These are phyloP conservation scores for Apostichopus japonicus DNA, from an alignment of 35 echinoderm and acorn worm species.

Conservation along the genomic window DNA sequence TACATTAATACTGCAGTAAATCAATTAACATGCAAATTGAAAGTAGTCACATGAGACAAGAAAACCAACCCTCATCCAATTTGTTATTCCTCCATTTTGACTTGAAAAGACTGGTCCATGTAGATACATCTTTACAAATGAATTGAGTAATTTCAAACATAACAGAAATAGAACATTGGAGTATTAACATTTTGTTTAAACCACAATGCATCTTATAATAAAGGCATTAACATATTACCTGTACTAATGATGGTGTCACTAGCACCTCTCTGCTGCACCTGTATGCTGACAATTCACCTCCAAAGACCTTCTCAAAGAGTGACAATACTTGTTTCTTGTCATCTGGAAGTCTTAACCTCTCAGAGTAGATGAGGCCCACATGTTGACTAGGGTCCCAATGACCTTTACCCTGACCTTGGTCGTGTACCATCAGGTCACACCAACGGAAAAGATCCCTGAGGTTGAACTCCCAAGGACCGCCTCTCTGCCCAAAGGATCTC, in stretches of 20 bases:
- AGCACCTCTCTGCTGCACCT: constrained; percentile 76
- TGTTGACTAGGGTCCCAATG: constrained; percentile 82
- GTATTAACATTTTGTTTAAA: too few relatives aligned
- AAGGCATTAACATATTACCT: constrained; percentile 34
- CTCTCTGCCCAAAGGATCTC: constrained; percentile 90
- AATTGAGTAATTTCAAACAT: too few relatives aligned
- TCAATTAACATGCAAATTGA: too few relatives aligned
- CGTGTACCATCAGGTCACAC: constrained; percentile 97
- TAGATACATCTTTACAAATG: too few relatives aligned
- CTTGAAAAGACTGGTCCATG: too few relatives aligned
- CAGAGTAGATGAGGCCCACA: constrained; percentile 82
- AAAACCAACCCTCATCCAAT: too few relatives aligned
- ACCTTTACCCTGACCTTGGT: constrained; percentile 53
- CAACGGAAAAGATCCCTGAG: constrained; percentile 95
- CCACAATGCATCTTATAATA: too few relatives aligned
- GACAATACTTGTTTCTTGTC: constrained; percentile 66
- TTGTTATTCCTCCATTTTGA: too few relatives aligned
- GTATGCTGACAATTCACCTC: constrained; percentile 41
- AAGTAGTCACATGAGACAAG: too few relatives aligned
- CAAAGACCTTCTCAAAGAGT: constrained; percentile 33
- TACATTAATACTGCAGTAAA: too few relatives aligned
- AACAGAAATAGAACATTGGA: too few relatives aligned
- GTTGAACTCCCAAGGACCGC: constrained; percentile 99
- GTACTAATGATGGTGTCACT: constrained; percentile 78
- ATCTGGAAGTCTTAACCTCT: constrained; percentile 74